Evolutionary conservation across 2,888 invertebrate species (phyloP).

Genomic region (Pandemis cinnamomeana): DNA sequence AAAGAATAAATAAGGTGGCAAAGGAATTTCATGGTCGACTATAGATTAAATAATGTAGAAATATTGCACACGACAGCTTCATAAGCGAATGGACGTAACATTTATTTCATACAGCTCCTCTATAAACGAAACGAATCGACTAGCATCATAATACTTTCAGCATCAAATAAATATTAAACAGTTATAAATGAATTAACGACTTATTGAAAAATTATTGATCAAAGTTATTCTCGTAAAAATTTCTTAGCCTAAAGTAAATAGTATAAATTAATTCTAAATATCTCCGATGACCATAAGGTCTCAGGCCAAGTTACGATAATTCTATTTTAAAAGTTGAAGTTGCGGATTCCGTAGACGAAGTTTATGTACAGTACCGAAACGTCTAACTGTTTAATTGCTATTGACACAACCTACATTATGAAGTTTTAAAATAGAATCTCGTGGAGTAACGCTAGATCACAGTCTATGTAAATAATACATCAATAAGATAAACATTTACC

Average conservation of each 20-base stretch:
- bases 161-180: constrained; percentile 46
- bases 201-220: constrained; percentile 42
- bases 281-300: constrained; percentile 59
- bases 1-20: no score
- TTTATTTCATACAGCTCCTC: constrained; percentile 44
- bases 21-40: no score
- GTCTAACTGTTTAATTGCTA: constrained; percentile 22
- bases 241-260: constrained; percentile 29
- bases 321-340: constrained; percentile 68
- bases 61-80: constrained; percentile 71
- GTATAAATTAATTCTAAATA: constrained; percentile 16
- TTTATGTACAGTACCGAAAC: constrained; percentile 31
- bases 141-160: constrained; percentile 81
- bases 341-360: constrained; percentile 22
- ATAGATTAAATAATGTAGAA: constrained; percentile 21
- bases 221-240: constrained; percentile 40
- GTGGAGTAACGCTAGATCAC: constrained; percentile 83
- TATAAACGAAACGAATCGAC: constrained; percentile 65
- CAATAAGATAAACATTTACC: constrained; percentile 71
- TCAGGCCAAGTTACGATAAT: constrained; percentile 75
- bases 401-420: constrained; percentile 44
- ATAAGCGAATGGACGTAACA: constrained; percentile 73
- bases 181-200: constrained; percentile 39
- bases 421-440: constrained; percentile 79
- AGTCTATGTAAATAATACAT: constrained; percentile 82